Evolutionary conservation across 2,888 invertebrate genomes (phyloP).

Genomic region (Schizotus pectinicornis): DNA sequence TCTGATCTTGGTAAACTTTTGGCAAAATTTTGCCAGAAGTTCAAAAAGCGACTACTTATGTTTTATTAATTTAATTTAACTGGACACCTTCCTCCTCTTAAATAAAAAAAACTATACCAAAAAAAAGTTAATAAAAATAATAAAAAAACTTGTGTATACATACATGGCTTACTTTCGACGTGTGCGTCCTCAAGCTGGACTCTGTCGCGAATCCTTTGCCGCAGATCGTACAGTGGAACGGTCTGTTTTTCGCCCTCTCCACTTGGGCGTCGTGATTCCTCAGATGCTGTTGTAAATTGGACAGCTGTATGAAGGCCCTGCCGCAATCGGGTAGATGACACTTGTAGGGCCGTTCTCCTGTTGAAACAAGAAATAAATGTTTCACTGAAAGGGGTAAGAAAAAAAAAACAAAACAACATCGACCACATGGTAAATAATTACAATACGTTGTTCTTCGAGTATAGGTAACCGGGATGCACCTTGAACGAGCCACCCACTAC

Average conservation of each 20-base stretch:
- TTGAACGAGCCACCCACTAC: too few relatives aligned
- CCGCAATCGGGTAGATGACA: slow-evolving; percentile 96
- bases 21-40: too few relatives aligned
- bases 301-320: slow-evolving; percentile 94
- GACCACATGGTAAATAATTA: neutral
- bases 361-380: slow-evolving; percentile 49
- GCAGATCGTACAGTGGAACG: slow-evolving; percentile 95
- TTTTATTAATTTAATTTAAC: neutral
- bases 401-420: neutral
- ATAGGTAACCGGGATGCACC: too few relatives aligned
- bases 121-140: slow-evolving; percentile 36
- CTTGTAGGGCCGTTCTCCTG: slow-evolving; percentile 96
- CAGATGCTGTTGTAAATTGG: slow-evolving; percentile 94
- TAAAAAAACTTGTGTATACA: slow-evolving; percentile 57
- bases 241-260: slow-evolving; percentile 91
- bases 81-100: neutral
- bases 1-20: too few relatives aligned
- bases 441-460: too few relatives aligned
- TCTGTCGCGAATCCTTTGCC: slow-evolving; percentile 97
- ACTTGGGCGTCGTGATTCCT: slow-evolving; percentile 96
- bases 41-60: too few relatives aligned
- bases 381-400: neutral
- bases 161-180: slow-evolving; percentile 92
- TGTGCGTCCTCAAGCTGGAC: slow-evolving; percentile 92
- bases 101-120: slow-evolving; percentile 20